Conservation (phyloP, 2,113 vertebrate genomes). For the Pygoscelis antarcticus region DNA sequence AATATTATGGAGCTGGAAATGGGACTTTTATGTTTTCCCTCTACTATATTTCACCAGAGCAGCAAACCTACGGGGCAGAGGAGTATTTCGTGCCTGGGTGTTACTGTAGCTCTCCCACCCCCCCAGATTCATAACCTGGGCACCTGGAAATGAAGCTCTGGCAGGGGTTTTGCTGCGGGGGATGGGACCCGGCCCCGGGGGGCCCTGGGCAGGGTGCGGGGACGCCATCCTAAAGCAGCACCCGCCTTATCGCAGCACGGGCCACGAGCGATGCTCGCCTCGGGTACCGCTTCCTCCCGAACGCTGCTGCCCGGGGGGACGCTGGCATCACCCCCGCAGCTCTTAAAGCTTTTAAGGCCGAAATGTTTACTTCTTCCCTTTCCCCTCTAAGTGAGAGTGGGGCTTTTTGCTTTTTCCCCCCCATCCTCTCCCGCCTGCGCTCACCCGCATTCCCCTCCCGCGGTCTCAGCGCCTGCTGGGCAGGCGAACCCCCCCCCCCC, state of each 20-base stretch:
- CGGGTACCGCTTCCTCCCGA: fast-evolving
- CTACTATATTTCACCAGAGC: conserved; percentile 20
- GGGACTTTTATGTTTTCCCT: conserved; percentile 29
- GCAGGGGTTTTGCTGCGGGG: not conserved
- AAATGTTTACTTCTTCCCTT: not conserved
- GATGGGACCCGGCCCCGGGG: fast-evolving
- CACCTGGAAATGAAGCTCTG: not conserved
- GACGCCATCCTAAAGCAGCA: not conserved
- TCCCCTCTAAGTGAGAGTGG: not conserved
- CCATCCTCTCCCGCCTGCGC: not conserved
- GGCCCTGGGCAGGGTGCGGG: not conserved
- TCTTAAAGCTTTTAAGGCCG: not conserved
- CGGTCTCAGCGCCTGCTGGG: not conserved
- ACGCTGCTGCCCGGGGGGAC: not conserved
- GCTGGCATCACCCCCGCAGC: not conserved
- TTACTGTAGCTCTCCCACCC: not conserved
- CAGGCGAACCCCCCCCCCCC: fast-evolving
- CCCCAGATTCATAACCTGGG: not conserved
- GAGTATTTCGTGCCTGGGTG: not conserved
- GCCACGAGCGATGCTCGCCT: fast-evolving
- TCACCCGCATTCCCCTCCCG: not conserved
- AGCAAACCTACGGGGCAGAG: not conserved
- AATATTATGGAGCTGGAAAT: conserved; percentile 54
- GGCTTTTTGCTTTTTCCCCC: not conserved
- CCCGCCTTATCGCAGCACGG: not conserved